Base-by-base conservation (phyloP, 1,140 invertebrate genomes). In the Theocolax elegans region DNA sequence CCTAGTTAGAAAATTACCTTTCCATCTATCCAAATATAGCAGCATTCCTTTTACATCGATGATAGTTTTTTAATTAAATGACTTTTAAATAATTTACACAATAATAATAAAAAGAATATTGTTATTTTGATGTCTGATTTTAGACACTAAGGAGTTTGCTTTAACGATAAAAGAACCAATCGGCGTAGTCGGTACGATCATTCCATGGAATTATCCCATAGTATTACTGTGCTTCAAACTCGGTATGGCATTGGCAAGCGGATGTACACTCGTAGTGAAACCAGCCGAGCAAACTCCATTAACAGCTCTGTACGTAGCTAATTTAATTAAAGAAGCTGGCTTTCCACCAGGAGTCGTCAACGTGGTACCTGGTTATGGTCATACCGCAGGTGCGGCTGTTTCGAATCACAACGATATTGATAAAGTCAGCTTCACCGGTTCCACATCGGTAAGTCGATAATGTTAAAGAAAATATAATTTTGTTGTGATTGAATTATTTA, bases 181-280 rank as follows among this genome's bases (percentile, higher is more conserved):
- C 31, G 93, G 93, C 46, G 91, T 95, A 27, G 92, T 92, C 81
- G 93, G 91, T n/a, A 90, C 92, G 78, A 93, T 95, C 48, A 92
- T 93, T 72, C 93, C 93, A 42, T 94, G 93, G 93, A 95, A 95
- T 83, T 94, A 93, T 78, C 93, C 93, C 2, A 83, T 95, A 48
- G 81, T 92, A 15, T 93, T 95, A 91, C 87, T 92, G 72, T 87
- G 91, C 1, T 93, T 92, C 91, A 95, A 95, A 81, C 85, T 94
- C 51, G 92, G 90, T 17, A 93, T 93, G 19, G 92, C 92, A 56
- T 80, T 95, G 38, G 90, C 92, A 31, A 87, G 89, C 73, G 93
- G 93, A 2, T 90, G 89, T 73, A 89, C 87, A 13, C 77, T 91
- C 7, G 88, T 94, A 9, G 75, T 92, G 70, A 94, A 94, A 77